A percentile compares a stretch with the other conserved stretches of the same genome.
phyloP scores from a whole-genome alignment of 2,888 invertebrate species.

The Eurytoma californica region DNA sequence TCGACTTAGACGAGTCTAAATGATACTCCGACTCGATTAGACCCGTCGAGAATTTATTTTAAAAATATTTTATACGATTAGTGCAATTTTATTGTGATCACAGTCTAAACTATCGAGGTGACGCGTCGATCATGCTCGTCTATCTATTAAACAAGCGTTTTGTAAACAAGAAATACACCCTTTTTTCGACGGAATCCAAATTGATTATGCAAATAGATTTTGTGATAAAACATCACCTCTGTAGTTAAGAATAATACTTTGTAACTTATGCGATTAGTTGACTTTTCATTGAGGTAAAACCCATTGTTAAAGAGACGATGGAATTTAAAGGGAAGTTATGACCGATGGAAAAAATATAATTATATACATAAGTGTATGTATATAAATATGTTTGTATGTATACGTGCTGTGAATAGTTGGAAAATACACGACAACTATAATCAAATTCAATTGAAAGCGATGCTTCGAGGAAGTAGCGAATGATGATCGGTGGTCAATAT shows the following conservation, averaged over 20 bases:
- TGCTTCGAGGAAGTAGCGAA: constrained; percentile 20
- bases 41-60: background rate
- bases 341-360: constrained; percentile 29
- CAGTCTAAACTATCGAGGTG: background rate
- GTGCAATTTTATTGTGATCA: constrained; percentile 12
- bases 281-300: too few species aligned
- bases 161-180: too few species aligned
- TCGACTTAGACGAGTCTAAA: constrained; percentile 1
- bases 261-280: too few species aligned
- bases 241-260: too few species aligned
- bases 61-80: background rate
- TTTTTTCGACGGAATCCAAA: too few species aligned
- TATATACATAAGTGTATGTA: constrained; percentile 43
- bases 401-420: constrained; percentile 63
- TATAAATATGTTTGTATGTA: too few species aligned
- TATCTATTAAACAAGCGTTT: too few species aligned
- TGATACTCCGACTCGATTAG: background rate
- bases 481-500: constrained; percentile 45
- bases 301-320: constrained; percentile 21
- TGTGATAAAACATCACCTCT: too few species aligned
- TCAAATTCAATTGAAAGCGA: constrained; percentile 43
- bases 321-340: constrained; percentile 34
- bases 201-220: too few species aligned
- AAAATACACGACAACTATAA: constrained; percentile 54
- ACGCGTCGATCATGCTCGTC: too few species aligned